These are phyloP conservation scores for Zootoca vivipara DNA, from an alignment of 2,113 vertebrate species.

Conservation along the genomic window DNA sequence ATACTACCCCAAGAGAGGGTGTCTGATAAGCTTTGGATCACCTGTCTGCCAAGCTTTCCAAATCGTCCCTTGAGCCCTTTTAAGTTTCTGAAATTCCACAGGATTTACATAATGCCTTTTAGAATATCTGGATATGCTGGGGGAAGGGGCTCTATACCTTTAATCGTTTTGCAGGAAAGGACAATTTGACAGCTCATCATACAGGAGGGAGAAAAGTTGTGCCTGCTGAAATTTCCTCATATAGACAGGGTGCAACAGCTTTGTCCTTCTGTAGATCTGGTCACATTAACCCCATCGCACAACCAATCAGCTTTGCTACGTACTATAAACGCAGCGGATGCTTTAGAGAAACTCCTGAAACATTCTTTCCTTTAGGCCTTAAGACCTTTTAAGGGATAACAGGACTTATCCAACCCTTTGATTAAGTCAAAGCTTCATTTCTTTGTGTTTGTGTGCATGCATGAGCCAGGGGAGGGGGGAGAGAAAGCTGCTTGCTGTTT, in stretches of 20 bases:
- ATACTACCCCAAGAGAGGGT: not conserved
- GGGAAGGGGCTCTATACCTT: not conserved
- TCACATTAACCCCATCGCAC: too few species aligned
- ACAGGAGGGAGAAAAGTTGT: not conserved
- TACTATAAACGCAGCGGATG: not conserved
- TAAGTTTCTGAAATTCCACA: not conserved
- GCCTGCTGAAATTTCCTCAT: not conserved
- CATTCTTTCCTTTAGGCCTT: not conserved
- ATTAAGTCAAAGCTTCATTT: not conserved
- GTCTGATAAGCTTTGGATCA: not conserved
- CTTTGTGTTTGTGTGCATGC: not conserved
- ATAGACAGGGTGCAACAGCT: not conserved
- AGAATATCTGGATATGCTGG: not conserved
- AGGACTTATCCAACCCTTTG: not conserved
- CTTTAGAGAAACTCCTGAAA: not conserved
- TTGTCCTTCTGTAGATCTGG: not conserved
- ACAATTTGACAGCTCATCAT: too few species aligned
- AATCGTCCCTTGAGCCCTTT: not conserved
- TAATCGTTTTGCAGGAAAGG: not conserved
- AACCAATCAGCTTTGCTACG: not conserved
- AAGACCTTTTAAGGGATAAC: not conserved
- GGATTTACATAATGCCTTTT: not conserved
- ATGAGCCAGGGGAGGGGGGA: not conserved
- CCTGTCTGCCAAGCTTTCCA: not conserved
- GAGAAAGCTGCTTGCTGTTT: constrained; percentile 11